Evolutionary conservation across 2,888 invertebrate species (phyloP).

Genomic region (Apotomis capreana): DNA sequence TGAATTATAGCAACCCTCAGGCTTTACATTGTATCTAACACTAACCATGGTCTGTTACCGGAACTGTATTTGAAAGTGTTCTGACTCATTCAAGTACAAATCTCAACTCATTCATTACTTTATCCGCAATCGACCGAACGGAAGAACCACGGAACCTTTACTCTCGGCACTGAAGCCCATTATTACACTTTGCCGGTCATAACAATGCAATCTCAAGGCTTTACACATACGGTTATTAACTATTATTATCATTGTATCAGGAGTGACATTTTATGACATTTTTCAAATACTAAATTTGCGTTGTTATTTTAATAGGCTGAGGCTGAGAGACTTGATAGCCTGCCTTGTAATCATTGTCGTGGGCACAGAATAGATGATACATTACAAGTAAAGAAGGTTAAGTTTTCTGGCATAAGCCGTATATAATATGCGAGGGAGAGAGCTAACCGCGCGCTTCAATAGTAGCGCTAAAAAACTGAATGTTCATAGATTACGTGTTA

Average conservation of each 20-base stretch:
- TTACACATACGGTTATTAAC: conserved; percentile 27
- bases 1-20: neutral
- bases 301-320: conserved; percentile 21
- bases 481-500: too few species aligned
- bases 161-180: neutral
- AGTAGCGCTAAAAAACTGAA: too few species aligned
- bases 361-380: too few species aligned
- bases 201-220: conserved; percentile 33
- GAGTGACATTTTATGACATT: conserved; percentile 32
- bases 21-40: neutral
- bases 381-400: too few species aligned
- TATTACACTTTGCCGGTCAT: conserved; percentile 7
- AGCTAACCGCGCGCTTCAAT: too few species aligned
- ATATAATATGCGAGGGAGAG: too few species aligned
- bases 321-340: neutral
- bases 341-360: too few species aligned
- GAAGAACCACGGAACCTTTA: conserved; percentile 18
- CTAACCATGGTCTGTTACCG: neutral
- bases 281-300: conserved; percentile 35
- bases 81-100: neutral
- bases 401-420: too few species aligned
- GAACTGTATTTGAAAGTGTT: neutral
- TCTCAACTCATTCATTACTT: neutral
- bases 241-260: conserved; percentile 35
- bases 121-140: neutral